Evolutionary conservation across 2,888 invertebrate genomes (phyloP).

Genomic region (Phrixothrix hirtus): DNA sequence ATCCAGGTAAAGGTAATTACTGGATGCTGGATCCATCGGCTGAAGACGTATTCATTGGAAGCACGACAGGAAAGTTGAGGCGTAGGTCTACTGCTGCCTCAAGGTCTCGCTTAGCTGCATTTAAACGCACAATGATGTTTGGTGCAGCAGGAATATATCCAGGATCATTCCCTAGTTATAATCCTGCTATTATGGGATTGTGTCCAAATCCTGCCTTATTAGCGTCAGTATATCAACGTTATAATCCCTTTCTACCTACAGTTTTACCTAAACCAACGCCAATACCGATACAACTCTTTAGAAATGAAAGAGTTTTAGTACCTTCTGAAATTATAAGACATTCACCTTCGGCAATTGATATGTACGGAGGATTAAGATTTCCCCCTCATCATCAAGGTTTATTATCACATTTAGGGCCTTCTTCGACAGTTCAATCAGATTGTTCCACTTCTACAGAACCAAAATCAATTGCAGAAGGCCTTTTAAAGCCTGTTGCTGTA

Average conservation of each 20-base stretch:
- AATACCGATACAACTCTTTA: slow-evolving; percentile 57
- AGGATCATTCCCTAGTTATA: slow-evolving; percentile 57
- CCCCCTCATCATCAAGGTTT: slow-evolving; percentile 46
- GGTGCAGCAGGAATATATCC: slow-evolving; percentile 60
- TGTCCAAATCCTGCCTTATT: slow-evolving; percentile 62
- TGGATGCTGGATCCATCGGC: slow-evolving; percentile 99
- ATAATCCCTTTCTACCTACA: slow-evolving; percentile 62
- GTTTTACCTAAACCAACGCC: slow-evolving; percentile 60
- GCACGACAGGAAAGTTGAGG: slow-evolving; percentile 93
- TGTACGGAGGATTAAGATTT: slow-evolving; percentile 57
- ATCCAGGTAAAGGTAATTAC: slow-evolving; percentile 99
- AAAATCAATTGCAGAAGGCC: slow-evolving; percentile 38
- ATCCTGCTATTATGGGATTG: slow-evolving; percentile 60
- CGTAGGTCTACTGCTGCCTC: slow-evolving; percentile 90
- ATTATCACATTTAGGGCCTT: slow-evolving; percentile 45
- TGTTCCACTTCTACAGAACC: slow-evolving; percentile 54
- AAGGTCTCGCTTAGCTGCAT: slow-evolving; percentile 84
- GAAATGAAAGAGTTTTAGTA: slow-evolving; percentile 51
- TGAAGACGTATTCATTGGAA: slow-evolving; percentile 98
- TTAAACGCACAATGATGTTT: slow-evolving; percentile 78
- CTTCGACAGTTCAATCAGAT: slow-evolving; percentile 42
- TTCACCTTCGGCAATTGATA: slow-evolving; percentile 59
- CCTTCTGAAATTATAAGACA: slow-evolving; percentile 54
- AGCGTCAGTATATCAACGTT: slow-evolving; percentile 69
- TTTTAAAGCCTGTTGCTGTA: slow-evolving; percentile 55